A percentile compares a stretch with the other conserved stretches of the same genome.
Conservation (phyloP, 1,140 invertebrate species). For the Paracyclopina nana region DNA sequence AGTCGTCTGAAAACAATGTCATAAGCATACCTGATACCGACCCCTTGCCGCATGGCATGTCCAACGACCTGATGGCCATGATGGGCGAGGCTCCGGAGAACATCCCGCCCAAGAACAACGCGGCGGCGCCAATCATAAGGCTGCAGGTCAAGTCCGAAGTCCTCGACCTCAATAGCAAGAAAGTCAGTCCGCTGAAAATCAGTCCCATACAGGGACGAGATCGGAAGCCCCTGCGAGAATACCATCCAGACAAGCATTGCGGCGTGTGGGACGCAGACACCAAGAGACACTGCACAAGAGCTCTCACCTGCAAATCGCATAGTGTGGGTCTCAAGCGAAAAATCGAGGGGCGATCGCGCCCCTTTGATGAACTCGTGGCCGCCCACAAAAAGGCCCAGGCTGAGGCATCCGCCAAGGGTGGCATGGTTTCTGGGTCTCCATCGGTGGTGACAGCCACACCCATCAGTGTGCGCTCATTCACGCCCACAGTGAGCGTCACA, state of each 20-base stretch:
- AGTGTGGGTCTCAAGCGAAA: slow-evolving; percentile 46
- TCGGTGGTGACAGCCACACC: too few relatives aligned
- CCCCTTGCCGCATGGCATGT: slow-evolving; percentile 1
- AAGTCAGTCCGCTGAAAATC: slow-evolving; percentile 6
- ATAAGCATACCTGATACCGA: slow-evolving; percentile 16
- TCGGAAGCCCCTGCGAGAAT: slow-evolving; percentile 7
- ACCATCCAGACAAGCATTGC: slow-evolving; percentile 16
- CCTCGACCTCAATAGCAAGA: background rate
- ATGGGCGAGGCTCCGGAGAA: background rate
- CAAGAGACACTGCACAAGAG: slow-evolving; percentile 40
- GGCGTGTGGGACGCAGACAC: slow-evolving; percentile 13
- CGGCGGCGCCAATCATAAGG: background rate
- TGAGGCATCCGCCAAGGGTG: background rate
- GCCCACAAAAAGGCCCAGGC: slow-evolving; percentile 39
- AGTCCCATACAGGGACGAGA: too few relatives aligned
- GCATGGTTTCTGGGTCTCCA: too few relatives aligned
- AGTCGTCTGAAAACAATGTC: slow-evolving; percentile 14
- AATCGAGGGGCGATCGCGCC: slow-evolving; percentile 47
- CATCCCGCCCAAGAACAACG: background rate
- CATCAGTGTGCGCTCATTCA: background rate
- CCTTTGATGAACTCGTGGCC: slow-evolving; percentile 53
- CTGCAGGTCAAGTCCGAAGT: background rate
- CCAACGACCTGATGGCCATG: slow-evolving; percentile 12
- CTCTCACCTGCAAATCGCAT: slow-evolving; percentile 63
- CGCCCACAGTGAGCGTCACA: background rate